Base-by-base conservation (phyloP, 2,113 vertebrate genomes). In the Psephotus haematonotus region DNA sequence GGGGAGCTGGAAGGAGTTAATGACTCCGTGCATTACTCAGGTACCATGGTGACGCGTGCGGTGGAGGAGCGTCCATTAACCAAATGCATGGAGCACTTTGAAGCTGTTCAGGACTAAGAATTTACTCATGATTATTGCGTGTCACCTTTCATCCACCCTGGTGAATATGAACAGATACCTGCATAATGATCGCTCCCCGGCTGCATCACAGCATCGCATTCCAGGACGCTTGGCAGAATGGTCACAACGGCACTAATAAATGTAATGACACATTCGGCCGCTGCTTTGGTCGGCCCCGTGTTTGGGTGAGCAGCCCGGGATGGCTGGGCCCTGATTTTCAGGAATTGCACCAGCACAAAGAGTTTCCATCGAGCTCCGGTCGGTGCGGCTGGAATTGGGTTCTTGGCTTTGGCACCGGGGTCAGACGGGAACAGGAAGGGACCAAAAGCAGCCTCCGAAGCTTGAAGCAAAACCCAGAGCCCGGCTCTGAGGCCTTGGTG, bases 81-180 rank as follows among this genome's bases (percentile, higher is more conserved):
- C 79, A 74, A 77, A 87, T 7, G 60, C 65, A 77, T 1, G 9
- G 31, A 41, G 93, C 69, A 50, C 95, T 96, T 96, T 93, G 91
- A 93, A 95, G 95, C 47, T 46, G 74, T 11, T 50, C 37, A 4
- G 82, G 82, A 77, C 65, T 69, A 60, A 88, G 92, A 43, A 88
- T 81, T 92, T 88, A 60, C 86, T 90, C 92, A 90, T 92, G 77
- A 76, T 77, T 43, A 41, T 55, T 70, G 70, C 44, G 86, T 88
- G 89, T 88, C 93, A 87, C 95, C 93, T 96, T 95, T 96, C 95
- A 96, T 93, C 95, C 93, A 83, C 91, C 93, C 95, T 53, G 13
- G 75, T 67, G 91, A 88, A 88, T 46, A 86, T 2, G 74, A 64
- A 35, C 47, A 71, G 88, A 92, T 88, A 88, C 95, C 89, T 93